phyloP scores from a whole-genome alignment of 2,888 invertebrate species.

The Diarsia brunnea region DNA sequence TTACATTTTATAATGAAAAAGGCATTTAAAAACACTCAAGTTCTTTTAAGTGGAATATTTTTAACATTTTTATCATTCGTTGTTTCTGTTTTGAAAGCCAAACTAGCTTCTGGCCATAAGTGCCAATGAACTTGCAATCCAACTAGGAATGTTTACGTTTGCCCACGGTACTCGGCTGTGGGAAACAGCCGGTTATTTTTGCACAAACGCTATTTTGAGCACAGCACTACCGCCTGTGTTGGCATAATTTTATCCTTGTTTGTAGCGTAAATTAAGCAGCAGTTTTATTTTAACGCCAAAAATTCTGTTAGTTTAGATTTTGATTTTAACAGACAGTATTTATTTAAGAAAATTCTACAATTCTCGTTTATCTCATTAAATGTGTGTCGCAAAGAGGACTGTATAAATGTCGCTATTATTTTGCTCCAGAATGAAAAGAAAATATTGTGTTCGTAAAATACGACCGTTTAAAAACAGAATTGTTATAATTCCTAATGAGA shows the following conservation, averaged over 20 bases:
- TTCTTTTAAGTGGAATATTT: slow-evolving; percentile 4
- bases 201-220: slow-evolving; percentile 64
- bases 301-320: background rate
- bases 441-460: background rate
- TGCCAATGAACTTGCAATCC: slow-evolving; percentile 73
- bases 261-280: slow-evolving; percentile 16
- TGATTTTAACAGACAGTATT: too few species aligned
- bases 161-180: slow-evolving; percentile 65
- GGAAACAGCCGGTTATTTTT: slow-evolving; percentile 71
- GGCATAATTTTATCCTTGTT: slow-evolving; percentile 46
- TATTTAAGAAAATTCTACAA: background rate
- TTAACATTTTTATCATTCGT: background rate
- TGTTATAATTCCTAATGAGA: too few species aligned
- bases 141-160: slow-evolving; percentile 73
- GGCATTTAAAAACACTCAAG: background rate
- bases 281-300: slow-evolving; percentile 4
- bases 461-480: background rate
- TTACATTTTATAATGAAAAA: background rate
- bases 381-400: background rate
- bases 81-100: slow-evolving; percentile 28
- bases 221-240: slow-evolving; percentile 39
- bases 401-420: background rate
- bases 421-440: background rate
- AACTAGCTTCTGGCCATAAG: slow-evolving; percentile 27
- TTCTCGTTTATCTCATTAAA: background rate